Base-by-base conservation (phyloP, 2,888 invertebrate species). In the Calliopum simillimum region DNA sequence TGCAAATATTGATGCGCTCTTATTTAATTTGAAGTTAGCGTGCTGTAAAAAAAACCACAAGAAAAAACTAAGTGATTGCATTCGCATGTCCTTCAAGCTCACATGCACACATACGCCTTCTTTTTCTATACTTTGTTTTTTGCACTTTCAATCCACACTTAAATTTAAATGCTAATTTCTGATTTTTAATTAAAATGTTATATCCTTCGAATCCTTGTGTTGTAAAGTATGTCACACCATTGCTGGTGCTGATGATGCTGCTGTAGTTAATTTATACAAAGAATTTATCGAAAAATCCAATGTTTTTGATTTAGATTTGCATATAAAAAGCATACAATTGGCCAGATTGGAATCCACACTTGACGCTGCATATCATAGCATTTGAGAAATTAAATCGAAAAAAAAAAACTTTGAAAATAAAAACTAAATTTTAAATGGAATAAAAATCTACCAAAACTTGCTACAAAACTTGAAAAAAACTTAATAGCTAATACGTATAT, bases 141-240 rank as follows among this genome's bases (percentile, higher is more conserved):
- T 6, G 5, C 33, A 33, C 33, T 33, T 33, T 8, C 8, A 33
- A 33, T 33, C 33, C 8, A 6, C 33, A 33, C 33, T 33, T 8
- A 8, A 33, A 59, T 59, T 41, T 41, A 53, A 64, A 64, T 64
- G 51, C 53, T 64, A 64, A 64, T 64, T 64, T 23, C 41, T 33
- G 16, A n/a, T n/a, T 64, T 64, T 64, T 43, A 64, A 64, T 64
- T 64, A 53, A 64, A 33, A 33, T 51, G 33, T 49, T 51, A 16
- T 44, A 16, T 44, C 63, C 33, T 4, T 13, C 19, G 51, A n/a
- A 33, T 33, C 33, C 33, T 33, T 33, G 6, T 33, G 33, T 8
- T 33, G 33, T 8, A 33, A n/a, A 33, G 33, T 33, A 1, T 33
- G 33, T 33, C 8, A 5, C 8, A 33, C 33, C 5, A 33, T 6